phyloP scores from a whole-genome alignment of 2,888 invertebrate genomes.

The Perdita meconis region DNA sequence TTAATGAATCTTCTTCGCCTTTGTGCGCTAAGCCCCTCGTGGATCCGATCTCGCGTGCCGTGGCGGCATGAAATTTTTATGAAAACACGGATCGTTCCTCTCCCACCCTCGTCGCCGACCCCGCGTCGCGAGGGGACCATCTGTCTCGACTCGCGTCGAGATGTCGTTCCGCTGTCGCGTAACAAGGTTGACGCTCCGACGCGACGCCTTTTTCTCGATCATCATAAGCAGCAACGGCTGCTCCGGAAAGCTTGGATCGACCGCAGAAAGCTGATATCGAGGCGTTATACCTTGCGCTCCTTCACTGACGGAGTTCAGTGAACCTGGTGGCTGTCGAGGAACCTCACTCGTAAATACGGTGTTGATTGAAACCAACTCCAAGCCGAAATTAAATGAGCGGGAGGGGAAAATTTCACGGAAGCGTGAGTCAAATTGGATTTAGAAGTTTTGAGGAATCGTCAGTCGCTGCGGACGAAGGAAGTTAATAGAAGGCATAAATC shows the following conservation, averaged over 20 bases:
- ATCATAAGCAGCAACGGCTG: conserved; percentile 5
- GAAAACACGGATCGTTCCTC: conserved; percentile 67
- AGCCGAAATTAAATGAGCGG: not conserved
- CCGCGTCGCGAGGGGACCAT: not conserved
- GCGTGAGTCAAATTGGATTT: conserved; percentile 14
- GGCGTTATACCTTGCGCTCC: conserved; percentile 13
- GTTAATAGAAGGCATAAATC: conserved; percentile 15
- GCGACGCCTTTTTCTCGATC: conserved; percentile 5
- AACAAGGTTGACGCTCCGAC: conserved; percentile 21
- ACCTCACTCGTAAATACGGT: not conserved
- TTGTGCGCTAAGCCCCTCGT: conserved; percentile 67
- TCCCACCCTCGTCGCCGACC: not conserved
- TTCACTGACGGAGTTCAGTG: not conserved
- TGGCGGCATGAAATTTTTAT: conserved; percentile 69
- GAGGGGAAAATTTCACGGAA: not conserved
- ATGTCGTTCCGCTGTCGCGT: conserved; percentile 8
- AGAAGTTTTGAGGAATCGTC: not conserved
- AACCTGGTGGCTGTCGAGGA: not conserved
- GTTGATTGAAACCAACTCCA: conserved; percentile 11
- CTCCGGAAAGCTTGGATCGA: not conserved
- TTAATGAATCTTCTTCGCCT: conserved; percentile 74
- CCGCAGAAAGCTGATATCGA: not conserved
- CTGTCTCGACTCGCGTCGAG: conserved; percentile 16
- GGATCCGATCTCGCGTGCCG: conserved; percentile 42
- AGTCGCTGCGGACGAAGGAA: not conserved